Evolutionary conservation across 37 sponge, comb jelly and placozoan genomes (phyloP).

Genomic region (Cliona cf. orientalis): DNA sequence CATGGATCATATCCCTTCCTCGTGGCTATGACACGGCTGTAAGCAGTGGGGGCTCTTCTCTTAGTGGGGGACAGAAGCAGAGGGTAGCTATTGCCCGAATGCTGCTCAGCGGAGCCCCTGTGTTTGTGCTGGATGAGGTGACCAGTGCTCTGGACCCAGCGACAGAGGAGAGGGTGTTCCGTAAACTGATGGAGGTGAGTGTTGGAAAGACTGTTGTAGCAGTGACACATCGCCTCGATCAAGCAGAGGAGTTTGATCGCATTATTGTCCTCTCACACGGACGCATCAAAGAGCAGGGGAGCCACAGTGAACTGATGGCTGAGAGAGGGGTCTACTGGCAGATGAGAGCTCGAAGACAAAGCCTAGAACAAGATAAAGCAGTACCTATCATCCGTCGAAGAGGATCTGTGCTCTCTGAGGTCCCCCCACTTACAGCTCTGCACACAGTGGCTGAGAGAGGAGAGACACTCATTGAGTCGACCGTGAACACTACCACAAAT

Average conservation of each 20-base stretch:
- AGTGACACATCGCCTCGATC: constrained; percentile 49
- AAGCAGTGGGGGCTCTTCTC: constrained; percentile 13
- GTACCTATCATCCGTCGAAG: constrained; percentile 6
- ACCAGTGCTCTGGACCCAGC: constrained; percentile 63
- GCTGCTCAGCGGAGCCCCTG: constrained; percentile 40
- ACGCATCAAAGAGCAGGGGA: constrained; percentile 51
- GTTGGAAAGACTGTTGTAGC: constrained; percentile 53
- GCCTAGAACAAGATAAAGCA: background rate
- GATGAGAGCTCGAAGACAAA: no score
- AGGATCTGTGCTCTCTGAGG: no score
- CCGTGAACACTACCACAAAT: no score
- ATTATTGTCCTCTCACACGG: constrained; percentile 67
- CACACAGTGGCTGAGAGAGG: no score
- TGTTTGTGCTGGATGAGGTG: constrained; percentile 64
- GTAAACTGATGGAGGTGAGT: constrained; percentile 50
- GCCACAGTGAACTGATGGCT: constrained; percentile 56
- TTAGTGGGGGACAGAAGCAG: constrained; percentile 68
- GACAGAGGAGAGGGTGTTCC: constrained; percentile 36
- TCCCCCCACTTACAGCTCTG: no score
- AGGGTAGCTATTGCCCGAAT: constrained; percentile 63
- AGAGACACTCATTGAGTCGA: no score
- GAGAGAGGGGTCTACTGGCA: constrained; percentile 46
- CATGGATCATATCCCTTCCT: constrained; percentile 52
- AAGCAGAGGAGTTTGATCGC: constrained; percentile 49
- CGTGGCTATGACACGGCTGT: constrained; percentile 60